A percentile compares a stretch with the other conserved stretches of the same genome.
These are phyloP conservation scores for Myodes glareolus DNA, from an alignment of 2,113 vertebrate species.

Conservation along the genomic window DNA sequence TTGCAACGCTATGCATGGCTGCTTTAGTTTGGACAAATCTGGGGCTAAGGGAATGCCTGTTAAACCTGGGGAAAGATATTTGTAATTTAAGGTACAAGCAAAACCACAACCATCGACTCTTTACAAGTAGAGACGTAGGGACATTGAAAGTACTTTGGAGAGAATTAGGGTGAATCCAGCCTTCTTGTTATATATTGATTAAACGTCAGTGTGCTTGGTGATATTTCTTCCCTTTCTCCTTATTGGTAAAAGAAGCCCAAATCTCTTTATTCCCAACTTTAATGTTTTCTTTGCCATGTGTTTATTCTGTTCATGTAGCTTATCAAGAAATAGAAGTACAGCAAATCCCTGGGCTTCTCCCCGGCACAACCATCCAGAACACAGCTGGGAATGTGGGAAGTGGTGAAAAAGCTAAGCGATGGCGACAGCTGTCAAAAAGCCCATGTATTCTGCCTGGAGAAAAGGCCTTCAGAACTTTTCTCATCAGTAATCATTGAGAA, in stretches of 20 bases:
- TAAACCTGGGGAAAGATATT: conserved; percentile 7
- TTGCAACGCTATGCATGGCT: background rate
- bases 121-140: conserved; percentile 46
- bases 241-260: conserved; percentile 62
- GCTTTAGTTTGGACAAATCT: conserved; percentile 45
- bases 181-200: conserved; percentile 61
- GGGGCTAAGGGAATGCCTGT: conserved; percentile 35
- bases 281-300: conserved; percentile 71
- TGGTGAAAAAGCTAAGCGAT: conserved; percentile 65
- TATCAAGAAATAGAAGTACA: conserved; percentile 81
- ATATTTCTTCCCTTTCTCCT: conserved; percentile 68
- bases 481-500: conserved; percentile 15
- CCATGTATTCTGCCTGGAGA: conserved; percentile 51
- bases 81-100: conserved; percentile 45
- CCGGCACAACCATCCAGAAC: conserved; percentile 59
- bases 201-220: conserved; percentile 59
- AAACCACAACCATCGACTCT: background rate
- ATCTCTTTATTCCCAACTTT: conserved; percentile 74
- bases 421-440: conserved; percentile 73
- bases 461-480: conserved; percentile 50
- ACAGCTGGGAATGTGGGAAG: conserved; percentile 79
- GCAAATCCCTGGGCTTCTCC: conserved; percentile 79
- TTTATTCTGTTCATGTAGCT: conserved; percentile 76
- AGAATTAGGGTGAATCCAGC: conserved; percentile 54
- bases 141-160: conserved; percentile 49